These are phyloP conservation scores for Xanthorhoe designata DNA, from an alignment of 2,888 invertebrate species.

Conservation along the genomic window DNA sequence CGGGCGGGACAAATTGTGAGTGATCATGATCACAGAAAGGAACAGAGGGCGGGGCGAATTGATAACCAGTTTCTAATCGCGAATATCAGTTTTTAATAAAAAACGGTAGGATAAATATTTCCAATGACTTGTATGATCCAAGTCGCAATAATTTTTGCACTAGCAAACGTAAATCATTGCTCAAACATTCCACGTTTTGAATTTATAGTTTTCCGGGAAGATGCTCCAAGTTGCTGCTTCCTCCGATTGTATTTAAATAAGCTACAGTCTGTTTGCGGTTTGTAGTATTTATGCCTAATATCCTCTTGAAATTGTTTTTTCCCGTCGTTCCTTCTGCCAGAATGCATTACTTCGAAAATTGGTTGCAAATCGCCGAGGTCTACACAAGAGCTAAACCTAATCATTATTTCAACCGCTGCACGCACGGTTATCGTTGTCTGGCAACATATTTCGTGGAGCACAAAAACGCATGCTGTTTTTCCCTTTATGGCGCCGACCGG, in stretches of 20 bases:
- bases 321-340: slow-evolving; percentile 27
- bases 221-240: slow-evolving; percentile 34
- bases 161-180: slow-evolving; percentile 26
- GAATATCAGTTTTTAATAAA: neutral
- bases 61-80: slow-evolving; percentile 13
- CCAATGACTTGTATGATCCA: slow-evolving; percentile 3
- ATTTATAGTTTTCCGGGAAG: slow-evolving; percentile 36
- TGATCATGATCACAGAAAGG: slow-evolving; percentile 33
- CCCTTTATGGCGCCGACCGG: slow-evolving; percentile 74
- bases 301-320: slow-evolving; percentile 35
- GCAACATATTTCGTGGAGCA: slow-evolving; percentile 61
- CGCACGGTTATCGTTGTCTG: slow-evolving; percentile 58
- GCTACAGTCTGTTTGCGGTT: slow-evolving; percentile 35
- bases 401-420: slow-evolving; percentile 56
- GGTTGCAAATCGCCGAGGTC: slow-evolving; percentile 34
- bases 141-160: slow-evolving; percentile 20
- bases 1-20: slow-evolving; percentile 50
- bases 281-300: slow-evolving; percentile 29
- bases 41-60: slow-evolving; percentile 11
- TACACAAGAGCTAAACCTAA: slow-evolving; percentile 50
- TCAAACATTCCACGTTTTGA: slow-evolving; percentile 29
- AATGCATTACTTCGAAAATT: slow-evolving; percentile 35
- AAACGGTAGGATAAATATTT: neutral
- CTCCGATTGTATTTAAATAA: slow-evolving; percentile 43
- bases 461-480: slow-evolving; percentile 74